Percentiles rank a stretch among this genome's conserved stretches.
These are phyloP conservation scores for Herminia tarsipennalis DNA, from an alignment of 2,888 invertebrate species.

Conservation along the genomic window DNA sequence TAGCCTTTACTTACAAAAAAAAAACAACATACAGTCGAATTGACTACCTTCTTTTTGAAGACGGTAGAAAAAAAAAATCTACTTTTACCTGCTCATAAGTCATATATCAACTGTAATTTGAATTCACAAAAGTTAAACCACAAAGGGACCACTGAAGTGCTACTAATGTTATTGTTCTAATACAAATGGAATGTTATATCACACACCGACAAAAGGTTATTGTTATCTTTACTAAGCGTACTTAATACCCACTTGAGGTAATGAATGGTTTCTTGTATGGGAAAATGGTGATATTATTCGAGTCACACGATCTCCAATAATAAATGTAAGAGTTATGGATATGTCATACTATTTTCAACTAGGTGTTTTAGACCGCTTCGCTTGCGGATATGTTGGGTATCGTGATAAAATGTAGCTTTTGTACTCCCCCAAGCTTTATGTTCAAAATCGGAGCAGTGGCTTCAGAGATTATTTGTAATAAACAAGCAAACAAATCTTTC, in stretches of 20 bases:
- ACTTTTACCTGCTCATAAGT: not conserved
- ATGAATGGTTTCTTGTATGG: too few relatives aligned
- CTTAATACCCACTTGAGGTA: not conserved
- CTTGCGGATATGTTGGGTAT: too few relatives aligned
- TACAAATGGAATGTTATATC: slow-evolving; percentile 9
- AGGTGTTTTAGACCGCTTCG: too few relatives aligned
- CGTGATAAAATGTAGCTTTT: too few relatives aligned
- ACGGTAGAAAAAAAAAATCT: not conserved
- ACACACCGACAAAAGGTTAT: slow-evolving; percentile 7
- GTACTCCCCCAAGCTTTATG: too few relatives aligned
- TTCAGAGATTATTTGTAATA: too few relatives aligned
- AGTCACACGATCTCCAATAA: too few relatives aligned
- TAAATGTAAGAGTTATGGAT: too few relatives aligned
- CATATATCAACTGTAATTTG: slow-evolving; percentile 2
- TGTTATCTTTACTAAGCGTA: slow-evolving; percentile 1
- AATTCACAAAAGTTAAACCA: slow-evolving; percentile 1
- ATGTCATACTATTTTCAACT: too few relatives aligned
- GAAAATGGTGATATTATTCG: too few relatives aligned
- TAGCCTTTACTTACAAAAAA: not conserved
- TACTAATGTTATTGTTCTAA: slow-evolving; percentile 17
- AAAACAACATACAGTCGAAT: not conserved
- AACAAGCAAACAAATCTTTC: too few relatives aligned
- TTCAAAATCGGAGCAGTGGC: too few relatives aligned
- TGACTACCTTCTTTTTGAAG: not conserved
- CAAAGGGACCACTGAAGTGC: slow-evolving; percentile 6